A percentile compares a stretch with the other conserved stretches of the same genome.
Conservation (phyloP, 2,113 vertebrate genomes). For the Catagonus wagneri region DNA sequence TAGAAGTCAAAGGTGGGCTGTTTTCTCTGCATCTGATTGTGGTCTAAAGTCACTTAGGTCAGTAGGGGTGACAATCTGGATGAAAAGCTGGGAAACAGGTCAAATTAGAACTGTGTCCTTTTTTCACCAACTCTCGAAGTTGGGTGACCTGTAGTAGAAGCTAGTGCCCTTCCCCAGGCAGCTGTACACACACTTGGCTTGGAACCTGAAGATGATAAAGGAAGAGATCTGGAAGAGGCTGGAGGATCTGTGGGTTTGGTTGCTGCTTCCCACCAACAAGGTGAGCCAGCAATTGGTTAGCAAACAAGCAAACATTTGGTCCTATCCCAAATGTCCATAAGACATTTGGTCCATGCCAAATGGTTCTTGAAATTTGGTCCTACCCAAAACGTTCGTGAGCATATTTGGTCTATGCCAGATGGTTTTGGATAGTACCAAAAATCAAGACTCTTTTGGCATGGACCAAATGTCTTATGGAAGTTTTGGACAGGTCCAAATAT, state of each 20-base stretch:
- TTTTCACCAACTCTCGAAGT: not conserved
- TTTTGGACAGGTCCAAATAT: not conserved
- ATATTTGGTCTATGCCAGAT: accelerated
- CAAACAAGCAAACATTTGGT: not conserved
- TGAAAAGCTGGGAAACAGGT: not conserved
- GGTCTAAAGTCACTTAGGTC: not conserved
- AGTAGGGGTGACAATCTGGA: not conserved
- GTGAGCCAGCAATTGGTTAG: not conserved
- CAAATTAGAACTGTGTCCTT: not conserved
- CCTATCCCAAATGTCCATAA: not conserved
- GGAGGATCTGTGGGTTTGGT: too few relatives aligned
- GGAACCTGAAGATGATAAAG: not conserved
- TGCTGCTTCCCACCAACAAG: not conserved
- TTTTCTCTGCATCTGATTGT: not conserved
- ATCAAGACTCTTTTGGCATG: not conserved
- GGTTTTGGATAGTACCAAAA: not conserved
- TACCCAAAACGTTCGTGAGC: not conserved
- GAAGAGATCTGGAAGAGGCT: not conserved
- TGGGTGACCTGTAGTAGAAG: not conserved
- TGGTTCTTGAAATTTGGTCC: not conserved
- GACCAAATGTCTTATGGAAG: not conserved
- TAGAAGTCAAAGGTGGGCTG: not conserved
- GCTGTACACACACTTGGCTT: too few relatives aligned
- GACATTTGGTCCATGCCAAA: not conserved
- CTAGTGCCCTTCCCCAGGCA: not conserved